These are phyloP conservation scores for Seriola aureovittata DNA, from an alignment of 2,113 vertebrate genomes.

Conservation along the genomic window DNA sequence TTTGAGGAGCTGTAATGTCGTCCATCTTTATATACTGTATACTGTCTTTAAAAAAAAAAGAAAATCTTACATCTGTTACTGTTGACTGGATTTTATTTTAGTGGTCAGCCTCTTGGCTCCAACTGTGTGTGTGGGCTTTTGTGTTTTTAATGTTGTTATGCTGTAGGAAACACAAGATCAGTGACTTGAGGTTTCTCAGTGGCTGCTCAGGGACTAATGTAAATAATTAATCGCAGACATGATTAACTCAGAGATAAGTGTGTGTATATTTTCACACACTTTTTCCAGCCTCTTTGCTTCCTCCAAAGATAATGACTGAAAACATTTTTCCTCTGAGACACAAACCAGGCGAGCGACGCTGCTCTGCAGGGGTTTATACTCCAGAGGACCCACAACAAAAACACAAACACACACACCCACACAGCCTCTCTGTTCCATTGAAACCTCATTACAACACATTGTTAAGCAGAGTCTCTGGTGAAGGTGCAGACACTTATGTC, in stretches of 20 bases:
- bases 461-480: not conserved
- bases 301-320: constrained; percentile 39
- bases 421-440: not conserved
- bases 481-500: not conserved
- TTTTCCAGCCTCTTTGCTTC: constrained; percentile 10
- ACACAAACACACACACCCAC: constrained; percentile 2
- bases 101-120: not conserved
- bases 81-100: not conserved
- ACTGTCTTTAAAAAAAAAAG: no score
- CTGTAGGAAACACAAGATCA: not conserved
- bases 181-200: not conserved
- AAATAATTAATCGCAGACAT: not conserved
- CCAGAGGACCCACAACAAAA: constrained; percentile 20
- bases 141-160: not conserved
- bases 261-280: constrained; percentile 45
- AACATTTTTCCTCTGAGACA: constrained; percentile 52
- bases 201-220: not conserved
- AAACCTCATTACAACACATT: not conserved
- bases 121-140: not conserved
- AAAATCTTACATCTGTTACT: no score
- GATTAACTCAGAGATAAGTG: not conserved
- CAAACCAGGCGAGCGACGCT: constrained; percentile 15
- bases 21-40: no score
- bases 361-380: constrained; percentile 27
- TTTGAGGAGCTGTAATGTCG: no score